These are phyloP conservation scores for Lipotes vexillifer DNA, from an alignment of 2,113 vertebrate species.

Conservation along the genomic window DNA sequence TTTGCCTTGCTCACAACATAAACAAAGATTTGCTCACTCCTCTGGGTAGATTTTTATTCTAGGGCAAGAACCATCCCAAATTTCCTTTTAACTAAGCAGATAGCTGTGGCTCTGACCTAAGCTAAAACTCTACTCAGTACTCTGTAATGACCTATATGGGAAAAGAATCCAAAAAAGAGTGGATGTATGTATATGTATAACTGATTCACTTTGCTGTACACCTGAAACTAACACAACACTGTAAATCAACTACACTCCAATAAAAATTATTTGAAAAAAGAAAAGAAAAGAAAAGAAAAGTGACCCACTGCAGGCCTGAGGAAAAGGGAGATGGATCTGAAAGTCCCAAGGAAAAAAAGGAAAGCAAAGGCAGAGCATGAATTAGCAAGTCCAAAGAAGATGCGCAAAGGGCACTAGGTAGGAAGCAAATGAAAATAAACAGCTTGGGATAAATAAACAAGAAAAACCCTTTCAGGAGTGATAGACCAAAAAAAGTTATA, in stretches of 20 bases:
- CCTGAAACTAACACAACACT: neutral
- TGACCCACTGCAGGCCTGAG: rapidly evolving
- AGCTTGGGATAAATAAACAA: neutral
- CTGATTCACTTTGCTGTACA: neutral
- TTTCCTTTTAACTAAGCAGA: neutral
- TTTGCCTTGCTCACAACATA: neutral
- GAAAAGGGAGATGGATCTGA: neutral
- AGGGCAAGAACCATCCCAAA: neutral
- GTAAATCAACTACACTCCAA: neutral
- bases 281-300: neutral
- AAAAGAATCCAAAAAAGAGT: too few relatives aligned
- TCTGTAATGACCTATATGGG: too few relatives aligned
- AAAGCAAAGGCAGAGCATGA: neutral
- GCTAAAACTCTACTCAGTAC: neutral
- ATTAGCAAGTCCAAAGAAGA: neutral
- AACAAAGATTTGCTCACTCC: neutral
- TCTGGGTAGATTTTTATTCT: neutral
- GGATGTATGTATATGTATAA: neutral
- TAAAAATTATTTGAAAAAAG: neutral
- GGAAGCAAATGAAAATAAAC: neutral
- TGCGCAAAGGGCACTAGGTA: neutral
- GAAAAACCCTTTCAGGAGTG: neutral
- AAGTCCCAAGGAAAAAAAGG: neutral
- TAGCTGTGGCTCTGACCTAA: neutral
- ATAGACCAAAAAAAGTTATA: neutral